A percentile compares a stretch with the other conserved stretches of the same genome.
Conservation (phyloP, 2,113 vertebrate genomes). For the Otis tarda region DNA sequence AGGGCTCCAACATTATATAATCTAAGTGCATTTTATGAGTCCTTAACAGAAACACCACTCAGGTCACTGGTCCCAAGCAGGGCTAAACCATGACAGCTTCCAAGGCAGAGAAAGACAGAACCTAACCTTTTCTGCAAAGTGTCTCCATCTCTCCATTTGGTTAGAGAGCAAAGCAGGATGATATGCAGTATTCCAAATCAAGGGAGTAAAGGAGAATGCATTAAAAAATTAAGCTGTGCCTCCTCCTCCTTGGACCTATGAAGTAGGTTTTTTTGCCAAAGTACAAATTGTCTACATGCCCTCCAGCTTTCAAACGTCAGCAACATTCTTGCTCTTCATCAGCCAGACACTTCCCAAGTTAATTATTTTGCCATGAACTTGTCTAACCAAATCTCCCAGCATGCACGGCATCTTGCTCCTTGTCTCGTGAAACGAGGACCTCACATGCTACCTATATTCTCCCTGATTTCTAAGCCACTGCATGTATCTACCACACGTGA, state of each 20-base stretch:
- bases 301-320: neutral
- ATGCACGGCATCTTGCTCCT: neutral
- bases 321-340: neutral
- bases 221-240: neutral
- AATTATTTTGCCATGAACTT: neutral
- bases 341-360: neutral
- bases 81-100: neutral
- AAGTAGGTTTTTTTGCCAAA: neutral
- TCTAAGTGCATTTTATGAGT: neutral
- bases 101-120: neutral
- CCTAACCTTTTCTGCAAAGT: neutral
- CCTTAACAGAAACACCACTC: neutral
- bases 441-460: neutral
- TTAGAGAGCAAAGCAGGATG: neutral
- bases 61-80: too few relatives aligned
- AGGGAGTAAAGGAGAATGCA: neutral
- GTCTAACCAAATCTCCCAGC: neutral
- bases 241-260: neutral
- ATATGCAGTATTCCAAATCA: neutral
- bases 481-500: neutral
- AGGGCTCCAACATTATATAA: slow-evolving; percentile 9
- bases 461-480: neutral
- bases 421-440: neutral
- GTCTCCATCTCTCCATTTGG: neutral
- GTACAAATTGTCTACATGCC: neutral